Conservation (phyloP, 2,113 vertebrate genomes). For the Pseudonaja textilis region DNA sequence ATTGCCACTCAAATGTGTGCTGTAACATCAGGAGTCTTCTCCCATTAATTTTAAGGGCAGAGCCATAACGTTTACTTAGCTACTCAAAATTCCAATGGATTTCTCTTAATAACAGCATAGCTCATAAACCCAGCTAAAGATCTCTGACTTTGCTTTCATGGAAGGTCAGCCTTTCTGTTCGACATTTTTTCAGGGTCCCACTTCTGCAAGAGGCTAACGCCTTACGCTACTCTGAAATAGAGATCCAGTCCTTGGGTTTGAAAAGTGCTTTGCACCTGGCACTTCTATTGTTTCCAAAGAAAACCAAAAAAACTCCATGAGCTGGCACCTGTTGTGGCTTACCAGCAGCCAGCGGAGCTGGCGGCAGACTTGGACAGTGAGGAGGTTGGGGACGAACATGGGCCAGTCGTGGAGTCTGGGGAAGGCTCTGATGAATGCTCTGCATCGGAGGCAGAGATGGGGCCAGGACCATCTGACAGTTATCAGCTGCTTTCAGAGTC, state of each 20-base stretch:
- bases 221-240: too few species aligned
- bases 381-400: too few species aligned
- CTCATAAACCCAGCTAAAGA: conserved; percentile 28
- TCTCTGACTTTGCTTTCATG: conserved; percentile 15
- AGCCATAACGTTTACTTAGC: background rate
- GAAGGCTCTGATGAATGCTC: too few species aligned
- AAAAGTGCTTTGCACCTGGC: background rate
- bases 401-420: too few species aligned
- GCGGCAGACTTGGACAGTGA: too few species aligned
- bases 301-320: background rate
- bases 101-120: background rate
- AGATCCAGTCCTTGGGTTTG: background rate
- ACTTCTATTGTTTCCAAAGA: background rate
- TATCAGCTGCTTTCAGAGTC: too few species aligned
- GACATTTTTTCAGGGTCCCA: background rate
- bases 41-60: background rate
- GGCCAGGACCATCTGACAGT: too few species aligned
- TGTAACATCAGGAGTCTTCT: background rate
- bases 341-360: too few species aligned
- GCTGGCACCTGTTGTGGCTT: background rate
- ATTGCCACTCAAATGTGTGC: background rate
- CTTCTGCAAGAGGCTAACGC: background rate
- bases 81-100: background rate
- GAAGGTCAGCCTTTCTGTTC: background rate
- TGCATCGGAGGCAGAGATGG: too few species aligned